phyloP scores from a whole-genome alignment of 2,888 invertebrate species.

The Drosophila paranaensis region DNA sequence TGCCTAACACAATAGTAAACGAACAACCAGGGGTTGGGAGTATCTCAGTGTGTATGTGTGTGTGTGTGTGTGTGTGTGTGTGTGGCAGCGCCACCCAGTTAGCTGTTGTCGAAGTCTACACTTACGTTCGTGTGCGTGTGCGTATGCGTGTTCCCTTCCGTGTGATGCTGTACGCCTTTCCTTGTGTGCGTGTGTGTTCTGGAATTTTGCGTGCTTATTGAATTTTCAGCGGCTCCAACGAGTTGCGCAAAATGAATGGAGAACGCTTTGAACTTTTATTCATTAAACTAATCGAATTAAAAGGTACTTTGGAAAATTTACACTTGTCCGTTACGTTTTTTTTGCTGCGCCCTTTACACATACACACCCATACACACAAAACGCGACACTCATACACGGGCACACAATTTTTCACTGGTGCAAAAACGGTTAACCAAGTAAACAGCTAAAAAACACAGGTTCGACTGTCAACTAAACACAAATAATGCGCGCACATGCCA shows the following conservation, averaged over 20 bases:
- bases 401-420: conserved; percentile 52
- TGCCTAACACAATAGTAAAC: conserved; percentile 70
- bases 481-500: conserved; percentile 29
- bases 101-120: conserved; percentile 74
- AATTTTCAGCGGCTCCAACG: conserved; percentile 59
- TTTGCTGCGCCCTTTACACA: conserved; percentile 72
- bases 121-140: conserved; percentile 63
- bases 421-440: conserved; percentile 42
- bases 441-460: conserved; percentile 28
- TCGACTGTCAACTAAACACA: conserved; percentile 42
- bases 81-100: conserved; percentile 58
- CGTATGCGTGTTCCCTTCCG: conserved; percentile 33
- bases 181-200: conserved; percentile 45
- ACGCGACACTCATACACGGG: conserved; percentile 41
- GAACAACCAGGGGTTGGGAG: background rate
- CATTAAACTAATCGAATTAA: conserved; percentile 50
- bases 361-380: conserved; percentile 48
- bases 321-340: conserved; percentile 22
- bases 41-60: background rate
- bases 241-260: conserved; percentile 55
- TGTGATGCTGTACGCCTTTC: conserved; percentile 32
- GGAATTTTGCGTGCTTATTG: conserved; percentile 77
- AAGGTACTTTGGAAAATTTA: conserved; percentile 20
- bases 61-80: conserved; percentile 1
- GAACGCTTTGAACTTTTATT: conserved; percentile 47